Evolutionary conservation across 2,888 invertebrate species (phyloP), one percentile per base, ranked within the genome.

Genomic region (Heteromyza rotundicornis): DNA sequence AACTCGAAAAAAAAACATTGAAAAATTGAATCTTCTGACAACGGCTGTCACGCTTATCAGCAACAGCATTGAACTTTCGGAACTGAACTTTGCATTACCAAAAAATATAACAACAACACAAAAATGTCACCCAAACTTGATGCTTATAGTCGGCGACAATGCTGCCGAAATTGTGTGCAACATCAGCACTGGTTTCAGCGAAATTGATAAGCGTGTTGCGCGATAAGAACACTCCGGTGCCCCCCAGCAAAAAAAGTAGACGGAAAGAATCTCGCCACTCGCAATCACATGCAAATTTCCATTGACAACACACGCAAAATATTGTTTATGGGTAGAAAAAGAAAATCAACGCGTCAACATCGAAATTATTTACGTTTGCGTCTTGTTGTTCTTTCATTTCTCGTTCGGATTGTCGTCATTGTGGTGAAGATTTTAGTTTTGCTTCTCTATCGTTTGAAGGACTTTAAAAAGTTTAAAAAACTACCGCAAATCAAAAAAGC

Each of bases 331-430:
- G 81, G 82, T 81, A 82, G 78, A 77, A 82, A 81, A 81, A 79
- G 80, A 76, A 82, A 77, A 76, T 76, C 77, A 70, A 67, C 80
- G 72, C 81, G 81, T 76, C 82, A 78, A 74, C 81, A 82, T 77
- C 80, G 78, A 80, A 81, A 82, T 81, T 81, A 81, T 80, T 82
- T 81, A 76, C 80, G 80, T 81, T 81, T 81, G 75, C 80, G 77
- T 79, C 80, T 78, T 75, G 76, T 77, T 68, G 74, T 78, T 72
- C 75, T 73, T 74, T 73, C 73, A 69, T 73, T 78, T 73, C 71
- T 74, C 52, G 64, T 75, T 66, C 70, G 70, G 67, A 70, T 75
- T 70, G 72, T 74, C 55, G 35, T 56, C 47, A 27, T 69, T 63
- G 74, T 75, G 67, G 70, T 73, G 68, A 65, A 77, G 62, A 68